Base-by-base conservation (phyloP, 2,888 invertebrate genomes). In the Lysandra coridon region DNA sequence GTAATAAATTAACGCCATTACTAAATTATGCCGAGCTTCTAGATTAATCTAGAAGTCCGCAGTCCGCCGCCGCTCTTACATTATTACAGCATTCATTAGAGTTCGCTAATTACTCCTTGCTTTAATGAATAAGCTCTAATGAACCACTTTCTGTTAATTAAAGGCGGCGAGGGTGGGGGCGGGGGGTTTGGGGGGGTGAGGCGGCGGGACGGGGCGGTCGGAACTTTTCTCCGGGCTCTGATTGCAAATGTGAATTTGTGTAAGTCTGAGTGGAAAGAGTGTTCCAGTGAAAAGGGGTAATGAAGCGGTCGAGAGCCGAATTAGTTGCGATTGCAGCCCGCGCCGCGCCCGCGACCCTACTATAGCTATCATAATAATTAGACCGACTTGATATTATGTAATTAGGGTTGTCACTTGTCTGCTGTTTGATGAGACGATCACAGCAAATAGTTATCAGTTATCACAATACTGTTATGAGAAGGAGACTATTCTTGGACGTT, bases 81-180 rank as follows among this genome's bases (percentile, higher is more conserved):
- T 96, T 96, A 96, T 96, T 96, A 96, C 96, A 96, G 96, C 96
- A 96, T 96, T 96, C 96, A 96, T 96, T 97, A 96, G 96, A 97
- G 96, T 96, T 97, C 96, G 96, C 97, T 97, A 97, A 97, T 97
- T 97, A 97, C 97, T 96, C 96, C 96, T 96, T 96, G 96, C 97
- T 97, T 96, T 97, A 97, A 97, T 97, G 97, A 97, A 97, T 97
- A 97, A 97, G 96, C 97, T 96, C 97, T 97, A 97, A 97, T 97
- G 97, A 97, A 97, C 97, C 97, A 97, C 97, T 97, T 97, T 97
- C 96, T 97, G 97, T 97, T 97, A 97, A 97, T 97, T 97, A 97
- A 97, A 97, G 97, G 96, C 96, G 93, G 95, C 95, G 89, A 94
- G 93, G 83, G 86, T 81, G 82, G 82, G 83, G 89, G 93, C 92